phyloP scores from a whole-genome alignment of 2,797 vertebrate species.

The Micropoecilia bifurca region DNA sequence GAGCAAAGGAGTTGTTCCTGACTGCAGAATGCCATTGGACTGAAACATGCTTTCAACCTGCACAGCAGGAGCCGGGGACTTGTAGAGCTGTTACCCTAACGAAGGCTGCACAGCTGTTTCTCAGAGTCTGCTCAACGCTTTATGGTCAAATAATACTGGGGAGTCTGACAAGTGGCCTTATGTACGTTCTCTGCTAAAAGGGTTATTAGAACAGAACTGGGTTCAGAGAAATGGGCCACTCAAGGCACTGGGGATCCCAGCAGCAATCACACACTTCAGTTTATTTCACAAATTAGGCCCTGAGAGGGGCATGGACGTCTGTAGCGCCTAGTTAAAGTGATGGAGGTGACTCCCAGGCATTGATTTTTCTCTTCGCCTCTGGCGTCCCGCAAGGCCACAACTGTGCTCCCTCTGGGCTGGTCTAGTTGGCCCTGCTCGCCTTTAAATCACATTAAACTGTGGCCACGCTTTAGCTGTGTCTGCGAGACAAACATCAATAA shows the following conservation, averaged over 20 bases:
- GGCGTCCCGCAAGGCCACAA: slow-evolving; percentile 56
- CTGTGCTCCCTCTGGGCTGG: slow-evolving; percentile 52
- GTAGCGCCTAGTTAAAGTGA: slow-evolving; percentile 83
- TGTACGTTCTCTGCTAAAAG: slow-evolving; percentile 50
- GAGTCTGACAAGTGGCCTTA: slow-evolving; percentile 37
- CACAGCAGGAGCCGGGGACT: slow-evolving; percentile 40
- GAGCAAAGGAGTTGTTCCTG: slow-evolving; percentile 9
- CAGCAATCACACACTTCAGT: slow-evolving; percentile 76
- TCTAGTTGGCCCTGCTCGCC: slow-evolving; percentile 39
- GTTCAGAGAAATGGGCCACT: slow-evolving; percentile 66
- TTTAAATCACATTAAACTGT: slow-evolving; percentile 77
- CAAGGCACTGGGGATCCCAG: slow-evolving; percentile 50
- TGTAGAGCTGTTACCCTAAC: slow-evolving; percentile 39
- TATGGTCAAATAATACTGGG: slow-evolving; percentile 45
- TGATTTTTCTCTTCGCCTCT: slow-evolving; percentile 78
- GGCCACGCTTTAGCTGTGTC: slow-evolving; percentile 54
- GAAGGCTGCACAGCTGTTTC: slow-evolving; percentile 25
- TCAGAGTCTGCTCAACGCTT: slow-evolving; percentile 33
- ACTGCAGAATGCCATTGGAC: slow-evolving; percentile 20
- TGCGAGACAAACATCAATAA: slow-evolving; percentile 53
- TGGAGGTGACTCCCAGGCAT: slow-evolving; percentile 81
- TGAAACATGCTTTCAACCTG: slow-evolving; percentile 17
- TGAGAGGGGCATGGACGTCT: slow-evolving; percentile 69
- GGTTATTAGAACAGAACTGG: slow-evolving; percentile 74
- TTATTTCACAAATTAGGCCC: slow-evolving; percentile 84